Conservation (phyloP, 2,888 invertebrate species). For the Sicus ferrugineus region DNA sequence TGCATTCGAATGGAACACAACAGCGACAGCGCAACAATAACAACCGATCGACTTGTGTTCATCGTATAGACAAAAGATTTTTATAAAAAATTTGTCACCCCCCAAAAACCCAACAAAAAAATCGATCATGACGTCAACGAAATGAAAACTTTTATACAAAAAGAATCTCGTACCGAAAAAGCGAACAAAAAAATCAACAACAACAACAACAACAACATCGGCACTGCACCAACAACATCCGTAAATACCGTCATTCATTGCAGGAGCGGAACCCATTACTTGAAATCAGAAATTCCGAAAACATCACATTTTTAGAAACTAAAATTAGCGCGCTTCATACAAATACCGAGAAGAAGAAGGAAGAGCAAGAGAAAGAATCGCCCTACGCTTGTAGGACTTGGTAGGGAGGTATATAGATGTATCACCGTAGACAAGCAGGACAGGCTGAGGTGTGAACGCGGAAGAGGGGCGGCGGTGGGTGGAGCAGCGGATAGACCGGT, state of each 20-base stretch:
- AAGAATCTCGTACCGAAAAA: constrained; percentile 37
- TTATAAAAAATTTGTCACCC: constrained; percentile 53
- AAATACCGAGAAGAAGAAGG: constrained; percentile 41
- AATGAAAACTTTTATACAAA: constrained; percentile 44
- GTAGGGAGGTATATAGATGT: too few species aligned
- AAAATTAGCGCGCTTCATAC: constrained; percentile 54
- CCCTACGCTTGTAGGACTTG: too few species aligned
- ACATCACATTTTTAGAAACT: too few species aligned
- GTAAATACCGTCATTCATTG: constrained; percentile 37
- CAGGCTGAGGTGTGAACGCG: too few species aligned
- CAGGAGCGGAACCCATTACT: constrained; percentile 20
- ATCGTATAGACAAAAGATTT: constrained; percentile 50
- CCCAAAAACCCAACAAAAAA: constrained; percentile 42
- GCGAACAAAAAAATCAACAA: constrained; percentile 36
- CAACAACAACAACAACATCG: constrained; percentile 35
- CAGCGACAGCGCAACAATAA: constrained; percentile 32
- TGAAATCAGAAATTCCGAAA: constrained; percentile 36
- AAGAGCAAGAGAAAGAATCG: constrained; percentile 34
- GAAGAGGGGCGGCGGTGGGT: too few species aligned
- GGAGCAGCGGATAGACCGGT: too few species aligned
- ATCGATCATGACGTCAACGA: constrained; percentile 41
- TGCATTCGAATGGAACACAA: constrained; percentile 38
- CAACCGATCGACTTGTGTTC: constrained; percentile 45
- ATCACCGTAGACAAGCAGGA: too few species aligned
- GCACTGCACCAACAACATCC: constrained; percentile 36